Evolutionary conservation across 2,113 vertebrate genomes (phyloP), one percentile per base, ranked within the genome.

Genomic region (Microtus pennsylvanicus): DNA sequence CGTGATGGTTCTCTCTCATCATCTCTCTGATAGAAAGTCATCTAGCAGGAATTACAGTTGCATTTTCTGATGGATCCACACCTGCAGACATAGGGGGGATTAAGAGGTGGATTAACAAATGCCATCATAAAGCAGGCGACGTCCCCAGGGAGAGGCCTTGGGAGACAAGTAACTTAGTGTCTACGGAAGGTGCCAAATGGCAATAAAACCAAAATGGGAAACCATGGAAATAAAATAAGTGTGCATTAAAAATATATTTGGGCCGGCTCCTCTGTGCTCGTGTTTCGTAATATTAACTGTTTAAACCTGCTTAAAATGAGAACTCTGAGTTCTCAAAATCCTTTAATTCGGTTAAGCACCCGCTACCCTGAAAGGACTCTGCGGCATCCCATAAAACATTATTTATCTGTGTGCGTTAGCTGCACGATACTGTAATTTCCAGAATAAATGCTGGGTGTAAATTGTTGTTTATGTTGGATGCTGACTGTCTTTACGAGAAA

Each of bases 381-480:
- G 83, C 97, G 87, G 98, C 98, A 98, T 98, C 98, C 98, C 98
- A 99, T 99, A 98, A 99, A 98, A 98, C 97, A 97, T 99, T 98
- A 99, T 99, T 99, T 98, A 99, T 98, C 98, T 98, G 95, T 94
- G 97, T 80, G 98, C 98, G 98, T 96, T 98, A 99, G 98, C 98
- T 38, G 98, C 98, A 98, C 98, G 98, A 98, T 98, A 98, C 98
- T 98, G 98, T 98, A 97, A 98, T 99, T 99, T 98, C 98, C 98
- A 98, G 98, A 99, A 99, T 98, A 98, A 98, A 99, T 98, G 98
- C 98, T 98, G 98, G 98, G 98, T 97, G 98, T 99, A 99, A 99
- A 99, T 99, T 96, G 97, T 98, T 96, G 97, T 99, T 99, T 98
- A 98, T 99, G 98, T 98, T 98, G 98, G 98, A 98, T 98, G 91